Evolutionary conservation across 2,888 invertebrate species (phyloP).

Genomic region (Cryptocephalus primarius): DNA sequence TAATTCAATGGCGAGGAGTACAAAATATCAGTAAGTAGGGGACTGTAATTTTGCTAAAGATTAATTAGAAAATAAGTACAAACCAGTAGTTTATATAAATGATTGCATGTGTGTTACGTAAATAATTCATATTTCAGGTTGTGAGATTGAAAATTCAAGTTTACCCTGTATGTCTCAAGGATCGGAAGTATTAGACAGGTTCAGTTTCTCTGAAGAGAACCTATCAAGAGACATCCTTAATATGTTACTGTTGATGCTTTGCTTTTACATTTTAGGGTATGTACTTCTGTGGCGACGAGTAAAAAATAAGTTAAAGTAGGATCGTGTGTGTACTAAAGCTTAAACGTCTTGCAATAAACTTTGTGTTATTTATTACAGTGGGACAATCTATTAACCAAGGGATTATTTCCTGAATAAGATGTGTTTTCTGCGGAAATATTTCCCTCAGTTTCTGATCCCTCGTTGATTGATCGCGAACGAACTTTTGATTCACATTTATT

Average conservation of each 20-base stretch:
- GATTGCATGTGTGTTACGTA: no score
- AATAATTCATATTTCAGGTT: constrained; percentile 44
- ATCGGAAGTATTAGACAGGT: constrained; percentile 57
- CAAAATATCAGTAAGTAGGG: constrained; percentile 54
- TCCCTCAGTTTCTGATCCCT: no score
- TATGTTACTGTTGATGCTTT: constrained; percentile 51
- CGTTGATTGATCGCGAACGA: no score
- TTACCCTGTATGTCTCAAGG: constrained; percentile 65
- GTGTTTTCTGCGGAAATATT: no score
- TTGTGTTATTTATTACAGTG: no score
- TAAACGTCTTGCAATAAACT: no score
- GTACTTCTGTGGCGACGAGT: constrained; percentile 54
- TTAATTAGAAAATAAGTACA: no score
- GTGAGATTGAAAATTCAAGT: constrained; percentile 45
- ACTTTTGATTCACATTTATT: no score
- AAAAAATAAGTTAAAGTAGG: background rate
- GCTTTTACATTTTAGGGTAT: constrained; percentile 62
- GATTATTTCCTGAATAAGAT: no score
- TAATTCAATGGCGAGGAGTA: constrained; percentile 70
- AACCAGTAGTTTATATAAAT: no score
- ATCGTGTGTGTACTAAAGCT: background rate
- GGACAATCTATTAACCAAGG: no score
- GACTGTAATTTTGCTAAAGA: no score
- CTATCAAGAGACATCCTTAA: constrained; percentile 55
- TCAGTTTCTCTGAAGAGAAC: constrained; percentile 55